phyloP scores from a whole-genome alignment of 2,797 vertebrate species.

The Gorsachius magnificus region DNA sequence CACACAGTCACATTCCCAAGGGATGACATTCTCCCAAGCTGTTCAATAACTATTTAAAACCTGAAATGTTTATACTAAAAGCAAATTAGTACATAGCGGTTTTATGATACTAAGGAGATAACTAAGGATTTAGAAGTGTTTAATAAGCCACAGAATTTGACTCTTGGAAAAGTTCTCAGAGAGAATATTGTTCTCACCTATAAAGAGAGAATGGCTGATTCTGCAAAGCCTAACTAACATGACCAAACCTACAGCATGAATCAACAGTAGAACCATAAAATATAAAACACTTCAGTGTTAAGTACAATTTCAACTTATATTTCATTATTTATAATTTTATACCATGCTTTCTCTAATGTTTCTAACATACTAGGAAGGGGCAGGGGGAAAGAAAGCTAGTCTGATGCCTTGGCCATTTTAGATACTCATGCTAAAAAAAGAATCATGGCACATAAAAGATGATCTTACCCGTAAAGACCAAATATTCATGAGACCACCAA shows the following conservation, averaged over 20 bases:
- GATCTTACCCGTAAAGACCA: slow-evolving; percentile 92
- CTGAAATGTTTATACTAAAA: neutral
- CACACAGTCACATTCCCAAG: neutral
- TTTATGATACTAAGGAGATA: neutral
- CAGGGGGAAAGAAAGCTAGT: neutral
- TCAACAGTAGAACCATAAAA: neutral
- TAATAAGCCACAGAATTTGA: neutral
- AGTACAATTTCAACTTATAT: neutral
- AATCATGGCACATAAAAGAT: neutral
- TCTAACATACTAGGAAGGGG: neutral
- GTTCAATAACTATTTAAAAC: neutral
- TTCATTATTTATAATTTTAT: neutral
- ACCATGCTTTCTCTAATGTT: neutral
- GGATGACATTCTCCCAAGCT: neutral
- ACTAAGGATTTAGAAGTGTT: neutral
- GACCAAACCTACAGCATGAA: neutral
- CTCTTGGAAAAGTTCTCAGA: neutral
- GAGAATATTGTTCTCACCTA: neutral
- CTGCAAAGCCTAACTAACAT: neutral
- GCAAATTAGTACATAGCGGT: neutral
- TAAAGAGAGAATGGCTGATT: neutral
- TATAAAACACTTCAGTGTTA: neutral
- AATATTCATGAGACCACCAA: slow-evolving; percentile 96
- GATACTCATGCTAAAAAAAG: neutral
- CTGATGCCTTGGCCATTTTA: neutral